These are phyloP conservation scores for Parnassius glacialis DNA, from an alignment of 2,888 invertebrate species.

Conservation along the genomic window DNA sequence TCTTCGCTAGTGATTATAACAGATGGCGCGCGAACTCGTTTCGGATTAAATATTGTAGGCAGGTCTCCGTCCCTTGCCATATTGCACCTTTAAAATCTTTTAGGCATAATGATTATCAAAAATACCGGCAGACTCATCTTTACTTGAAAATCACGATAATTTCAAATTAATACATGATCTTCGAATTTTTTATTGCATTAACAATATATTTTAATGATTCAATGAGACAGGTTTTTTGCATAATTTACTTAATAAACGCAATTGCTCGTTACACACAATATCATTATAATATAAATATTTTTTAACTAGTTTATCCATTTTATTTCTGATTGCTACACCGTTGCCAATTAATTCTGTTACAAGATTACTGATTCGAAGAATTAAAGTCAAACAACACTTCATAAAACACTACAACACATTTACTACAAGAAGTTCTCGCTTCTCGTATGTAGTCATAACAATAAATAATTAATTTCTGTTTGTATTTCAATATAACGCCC, in stretches of 20 bases:
- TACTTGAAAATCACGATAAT: slow-evolving; percentile 16
- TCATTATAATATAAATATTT: slow-evolving; percentile 18
- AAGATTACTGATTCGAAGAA: slow-evolving; percentile 1
- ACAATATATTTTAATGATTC: slow-evolving; percentile 4
- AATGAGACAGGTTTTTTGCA: slow-evolving; percentile 4
- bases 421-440: too few species aligned
- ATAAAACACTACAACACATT: too few species aligned
- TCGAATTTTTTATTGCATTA: slow-evolving; percentile 12
- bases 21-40: slow-evolving; percentile 84
- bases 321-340: slow-evolving; percentile 15
- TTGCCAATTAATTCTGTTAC: not conserved
- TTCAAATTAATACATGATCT: slow-evolving; percentile 22
- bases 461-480: too few species aligned
- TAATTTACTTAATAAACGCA: slow-evolving; percentile 16
- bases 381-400: not conserved
- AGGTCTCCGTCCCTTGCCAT: slow-evolving; percentile 89
- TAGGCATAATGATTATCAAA: slow-evolving; percentile 18
- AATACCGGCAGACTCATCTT: slow-evolving; percentile 8
- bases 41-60: slow-evolving; percentile 90
- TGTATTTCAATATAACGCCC: too few species aligned
- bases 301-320: slow-evolving; percentile 19
- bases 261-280: slow-evolving; percentile 7
- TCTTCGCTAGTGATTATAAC: slow-evolving; percentile 86
- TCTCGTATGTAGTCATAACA: too few species aligned
- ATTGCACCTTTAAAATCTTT: slow-evolving; percentile 34